These are phyloP conservation scores for Lasaia peninsularis DNA, from an alignment of 1,140 invertebrate genomes.

Conservation along the genomic window DNA sequence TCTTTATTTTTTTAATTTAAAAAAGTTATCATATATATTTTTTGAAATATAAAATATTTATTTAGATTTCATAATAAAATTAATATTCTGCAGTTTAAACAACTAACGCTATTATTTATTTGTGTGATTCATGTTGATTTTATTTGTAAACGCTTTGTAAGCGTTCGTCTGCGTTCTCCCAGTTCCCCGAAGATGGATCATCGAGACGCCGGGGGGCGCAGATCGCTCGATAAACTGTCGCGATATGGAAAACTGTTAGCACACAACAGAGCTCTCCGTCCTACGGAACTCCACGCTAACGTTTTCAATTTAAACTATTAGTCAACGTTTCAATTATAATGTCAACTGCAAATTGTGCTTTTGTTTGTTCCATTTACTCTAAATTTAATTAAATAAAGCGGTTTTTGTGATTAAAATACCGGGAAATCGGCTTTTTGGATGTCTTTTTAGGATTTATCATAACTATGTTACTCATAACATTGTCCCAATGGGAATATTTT, in stretches of 20 bases:
- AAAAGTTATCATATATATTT: too few relatives aligned
- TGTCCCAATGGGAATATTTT: too few relatives aligned
- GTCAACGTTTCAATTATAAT: conserved; percentile 21
- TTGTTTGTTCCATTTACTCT: not conserved
- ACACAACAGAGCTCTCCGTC: conserved; percentile 24
- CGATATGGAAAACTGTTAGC: conserved; percentile 55
- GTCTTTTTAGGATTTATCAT: too few relatives aligned
- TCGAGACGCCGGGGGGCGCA: conserved; percentile 53
- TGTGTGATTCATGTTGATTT: too few relatives aligned
- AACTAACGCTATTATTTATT: too few relatives aligned
- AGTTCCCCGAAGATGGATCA: conserved; percentile 66
- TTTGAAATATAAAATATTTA: too few relatives aligned
- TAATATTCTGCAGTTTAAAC: too few relatives aligned
- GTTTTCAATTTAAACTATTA: conserved; percentile 16
- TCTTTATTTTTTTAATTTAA: too few relatives aligned
- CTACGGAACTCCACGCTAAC: conserved; percentile 19
- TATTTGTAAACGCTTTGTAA: not conserved
- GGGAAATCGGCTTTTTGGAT: too few relatives aligned
- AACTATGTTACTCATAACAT: too few relatives aligned
- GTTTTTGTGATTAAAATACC: not conserved
- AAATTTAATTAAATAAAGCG: not conserved
- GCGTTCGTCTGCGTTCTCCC: conserved; percentile 35
- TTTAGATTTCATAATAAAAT: too few relatives aligned
- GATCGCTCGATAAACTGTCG: conserved; percentile 66
- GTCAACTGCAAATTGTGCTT: conserved; percentile 15